Percentiles rank a stretch among this genome's conserved stretches.
Evolutionary conservation across 2,113 vertebrate species (phyloP).

Genomic region (Hoplias malabaricus): DNA sequence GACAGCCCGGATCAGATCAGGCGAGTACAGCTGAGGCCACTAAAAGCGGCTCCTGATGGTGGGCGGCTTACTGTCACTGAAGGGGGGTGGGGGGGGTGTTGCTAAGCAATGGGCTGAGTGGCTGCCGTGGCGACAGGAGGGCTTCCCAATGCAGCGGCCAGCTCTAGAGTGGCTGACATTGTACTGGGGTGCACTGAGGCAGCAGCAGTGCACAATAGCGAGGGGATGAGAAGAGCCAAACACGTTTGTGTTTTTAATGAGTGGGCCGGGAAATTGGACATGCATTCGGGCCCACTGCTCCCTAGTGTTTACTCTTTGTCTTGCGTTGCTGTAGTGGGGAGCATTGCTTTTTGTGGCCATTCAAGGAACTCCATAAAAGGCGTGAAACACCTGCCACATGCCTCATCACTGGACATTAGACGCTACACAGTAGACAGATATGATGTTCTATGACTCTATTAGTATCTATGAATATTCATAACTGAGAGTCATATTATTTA

Average conservation of each 20-base stretch:
- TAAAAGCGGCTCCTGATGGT: slow-evolving; percentile 47
- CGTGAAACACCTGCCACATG: slow-evolving; percentile 50
- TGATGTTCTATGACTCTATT: background rate
- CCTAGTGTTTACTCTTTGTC: slow-evolving; percentile 51
- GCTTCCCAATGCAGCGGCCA: slow-evolving; percentile 47
- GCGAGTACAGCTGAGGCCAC: slow-evolving; percentile 56
- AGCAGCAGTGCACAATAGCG: slow-evolving; percentile 58
- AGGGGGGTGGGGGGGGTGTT: slow-evolving; percentile 51
- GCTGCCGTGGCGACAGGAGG: slow-evolving; percentile 62
- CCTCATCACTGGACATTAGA: slow-evolving; percentile 14
- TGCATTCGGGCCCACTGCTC: slow-evolving; percentile 48
- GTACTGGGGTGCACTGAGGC: slow-evolving; percentile 57
- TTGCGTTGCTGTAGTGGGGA: slow-evolving; percentile 23
- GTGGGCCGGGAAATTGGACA: slow-evolving; percentile 63
- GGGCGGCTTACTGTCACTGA: slow-evolving; percentile 47
- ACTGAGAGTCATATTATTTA: no score
- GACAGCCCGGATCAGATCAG: slow-evolving; percentile 37
- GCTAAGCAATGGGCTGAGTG: slow-evolving; percentile 72
- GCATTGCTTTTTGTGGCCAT: slow-evolving; percentile 18
- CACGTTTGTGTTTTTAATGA: slow-evolving; percentile 57
- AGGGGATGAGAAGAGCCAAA: slow-evolving; percentile 51
- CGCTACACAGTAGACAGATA: slow-evolving; percentile 27
- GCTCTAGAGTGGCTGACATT: slow-evolving; percentile 62
- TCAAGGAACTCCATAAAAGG: slow-evolving; percentile 32
- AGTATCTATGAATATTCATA: no score